Percentiles rank a stretch among this genome's conserved stretches.
phyloP scores from a whole-genome alignment of 1,140 invertebrate species.

The Potamilus streckersoni region DNA sequence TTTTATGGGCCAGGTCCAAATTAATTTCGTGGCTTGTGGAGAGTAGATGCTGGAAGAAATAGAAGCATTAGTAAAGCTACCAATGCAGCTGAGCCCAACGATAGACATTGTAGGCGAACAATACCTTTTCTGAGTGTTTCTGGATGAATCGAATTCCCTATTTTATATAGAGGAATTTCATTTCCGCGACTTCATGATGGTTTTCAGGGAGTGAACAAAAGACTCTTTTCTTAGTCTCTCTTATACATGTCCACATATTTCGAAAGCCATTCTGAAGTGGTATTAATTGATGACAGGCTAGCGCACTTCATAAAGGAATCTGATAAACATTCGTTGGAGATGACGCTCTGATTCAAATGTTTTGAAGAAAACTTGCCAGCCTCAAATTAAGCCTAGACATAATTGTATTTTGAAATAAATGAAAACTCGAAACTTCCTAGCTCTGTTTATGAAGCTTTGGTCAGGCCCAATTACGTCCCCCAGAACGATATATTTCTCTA shows the following conservation, averaged over 20 bases:
- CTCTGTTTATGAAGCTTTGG: no score
- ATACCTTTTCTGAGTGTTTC: conserved; percentile 20
- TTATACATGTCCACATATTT: conserved; percentile 23
- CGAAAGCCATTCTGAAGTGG: conserved; percentile 22
- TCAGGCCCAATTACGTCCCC: no score
- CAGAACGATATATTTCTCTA: no score
- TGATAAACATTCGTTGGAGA: conserved; percentile 24
- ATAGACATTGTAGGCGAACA: conserved; percentile 12
- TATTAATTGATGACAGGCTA: conserved; percentile 28
- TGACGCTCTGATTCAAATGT: conserved; percentile 5
- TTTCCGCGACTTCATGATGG: conserved; percentile 28
- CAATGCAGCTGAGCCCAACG: conserved; percentile 1
- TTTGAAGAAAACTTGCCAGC: conserved; percentile 11
- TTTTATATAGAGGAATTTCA: conserved; percentile 35
- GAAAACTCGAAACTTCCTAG: conserved; percentile 7
- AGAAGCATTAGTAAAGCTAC: conserved; percentile 4
- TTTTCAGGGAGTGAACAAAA: conserved; percentile 21
- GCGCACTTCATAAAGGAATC: conserved; percentile 15
- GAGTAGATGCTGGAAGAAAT: no score
- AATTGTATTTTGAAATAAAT: conserved; percentile 31
- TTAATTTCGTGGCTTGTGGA: no score
- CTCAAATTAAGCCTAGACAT: conserved; percentile 16
- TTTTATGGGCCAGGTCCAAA: no score
- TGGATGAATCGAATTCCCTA: conserved; percentile 24
- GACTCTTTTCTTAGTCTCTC: conserved; percentile 16